phyloP scores from a whole-genome alignment of 2,113 vertebrate genomes.

The Pseudopipra pipra region DNA sequence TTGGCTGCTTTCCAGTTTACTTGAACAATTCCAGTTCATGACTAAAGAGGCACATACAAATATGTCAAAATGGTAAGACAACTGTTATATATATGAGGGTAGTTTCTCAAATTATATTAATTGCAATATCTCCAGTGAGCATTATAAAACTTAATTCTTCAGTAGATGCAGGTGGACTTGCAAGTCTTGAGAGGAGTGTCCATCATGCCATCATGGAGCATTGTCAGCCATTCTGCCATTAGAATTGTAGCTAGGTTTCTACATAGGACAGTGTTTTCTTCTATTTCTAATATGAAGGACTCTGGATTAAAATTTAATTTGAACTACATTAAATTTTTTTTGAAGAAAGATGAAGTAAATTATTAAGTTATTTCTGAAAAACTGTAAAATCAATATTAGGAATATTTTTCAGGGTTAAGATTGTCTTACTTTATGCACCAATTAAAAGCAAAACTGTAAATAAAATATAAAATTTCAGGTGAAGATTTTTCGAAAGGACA shows the following conservation, averaged over 20 bases:
- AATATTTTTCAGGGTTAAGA: neutral
- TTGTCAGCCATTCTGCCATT: neutral
- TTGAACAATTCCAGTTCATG: slow-evolving; percentile 69
- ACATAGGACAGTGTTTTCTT: neutral
- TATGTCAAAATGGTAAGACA: slow-evolving; percentile 71
- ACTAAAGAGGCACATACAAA: slow-evolving; percentile 39
- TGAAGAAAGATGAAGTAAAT: neutral
- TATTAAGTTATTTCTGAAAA: neutral
- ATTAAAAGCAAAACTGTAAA: neutral
- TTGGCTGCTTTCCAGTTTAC: slow-evolving; percentile 68
- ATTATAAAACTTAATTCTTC: neutral
- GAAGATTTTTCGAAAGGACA: neutral
- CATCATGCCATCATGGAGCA: neutral
- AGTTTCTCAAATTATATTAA: neutral
- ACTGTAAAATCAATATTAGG: neutral
- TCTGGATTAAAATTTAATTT: neutral
- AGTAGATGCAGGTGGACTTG: neutral
- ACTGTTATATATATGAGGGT: neutral
- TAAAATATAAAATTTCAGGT: neutral
- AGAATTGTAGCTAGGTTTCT: neutral
- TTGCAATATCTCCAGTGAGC: neutral
- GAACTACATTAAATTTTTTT: neutral
- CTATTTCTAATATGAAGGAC: neutral
- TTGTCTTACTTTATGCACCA: neutral
- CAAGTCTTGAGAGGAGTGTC: neutral